These are phyloP conservation scores for Spilogale gracilis DNA, from an alignment of 2,113 vertebrate genomes.

Conservation along the genomic window DNA sequence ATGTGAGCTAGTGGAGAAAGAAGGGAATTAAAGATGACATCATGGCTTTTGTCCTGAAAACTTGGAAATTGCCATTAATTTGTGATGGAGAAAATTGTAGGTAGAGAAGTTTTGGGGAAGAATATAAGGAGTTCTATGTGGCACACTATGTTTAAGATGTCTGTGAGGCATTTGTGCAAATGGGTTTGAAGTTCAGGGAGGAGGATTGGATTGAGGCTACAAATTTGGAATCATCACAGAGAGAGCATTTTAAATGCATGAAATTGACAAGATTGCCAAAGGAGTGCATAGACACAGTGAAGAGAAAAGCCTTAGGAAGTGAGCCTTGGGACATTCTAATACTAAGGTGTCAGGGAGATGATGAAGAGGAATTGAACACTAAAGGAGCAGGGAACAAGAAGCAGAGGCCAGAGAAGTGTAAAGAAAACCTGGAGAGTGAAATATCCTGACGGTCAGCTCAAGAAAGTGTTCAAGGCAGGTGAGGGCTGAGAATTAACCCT, in stretches of 20 bases:
- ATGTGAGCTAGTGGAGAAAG: background rate
- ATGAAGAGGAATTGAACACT: background rate
- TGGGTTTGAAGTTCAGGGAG: background rate
- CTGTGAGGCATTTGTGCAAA: background rate
- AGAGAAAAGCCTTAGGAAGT: background rate
- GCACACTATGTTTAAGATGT: background rate
- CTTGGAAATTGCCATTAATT: slow-evolving; percentile 17
- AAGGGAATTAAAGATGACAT: slow-evolving; percentile 32
- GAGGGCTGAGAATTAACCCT: background rate
- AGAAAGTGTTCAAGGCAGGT: background rate
- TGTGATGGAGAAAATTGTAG: background rate
- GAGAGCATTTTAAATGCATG: background rate
- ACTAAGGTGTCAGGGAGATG: background rate
- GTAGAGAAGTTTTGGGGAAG: background rate
- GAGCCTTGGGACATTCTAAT: background rate
- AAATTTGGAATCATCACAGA: background rate
- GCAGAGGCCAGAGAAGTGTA: background rate
- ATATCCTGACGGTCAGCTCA: background rate
- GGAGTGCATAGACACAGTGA: background rate
- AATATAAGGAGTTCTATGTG: background rate
- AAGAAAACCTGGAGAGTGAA: background rate
- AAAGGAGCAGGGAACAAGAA: background rate
- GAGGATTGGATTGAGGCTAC: background rate
- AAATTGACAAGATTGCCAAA: slow-evolving; percentile 6
- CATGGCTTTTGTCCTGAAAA: background rate